Percentiles rank a stretch among this genome's conserved stretches.
Evolutionary conservation across 2,888 invertebrate species (phyloP).

Genomic region (Andrena haemorrhoa): DNA sequence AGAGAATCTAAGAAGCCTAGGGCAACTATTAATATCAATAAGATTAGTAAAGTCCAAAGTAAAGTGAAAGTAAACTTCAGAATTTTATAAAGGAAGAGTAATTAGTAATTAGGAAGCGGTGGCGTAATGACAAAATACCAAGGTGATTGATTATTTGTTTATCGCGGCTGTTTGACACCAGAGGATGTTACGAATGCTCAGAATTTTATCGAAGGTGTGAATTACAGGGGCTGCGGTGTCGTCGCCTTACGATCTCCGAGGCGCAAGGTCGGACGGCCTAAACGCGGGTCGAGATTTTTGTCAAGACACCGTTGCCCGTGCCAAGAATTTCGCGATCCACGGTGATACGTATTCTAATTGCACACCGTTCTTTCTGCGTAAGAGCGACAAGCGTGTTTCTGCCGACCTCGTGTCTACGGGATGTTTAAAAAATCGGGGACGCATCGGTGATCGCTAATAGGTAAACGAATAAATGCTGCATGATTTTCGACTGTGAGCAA

Average conservation of each 20-base stretch:
- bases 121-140: no score
- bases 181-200: constrained; percentile 41
- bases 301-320: constrained; percentile 54
- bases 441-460: no score
- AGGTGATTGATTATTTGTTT: not conserved
- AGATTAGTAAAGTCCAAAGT: no score
- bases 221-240: constrained; percentile 54
- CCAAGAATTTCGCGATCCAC: constrained; percentile 64
- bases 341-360: constrained; percentile 36
- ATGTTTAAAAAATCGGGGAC: no score
- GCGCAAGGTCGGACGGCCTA: constrained; percentile 64
- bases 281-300: constrained; percentile 63
- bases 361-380: constrained; percentile 17
- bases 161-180: not conserved
- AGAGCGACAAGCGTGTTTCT: not conserved
- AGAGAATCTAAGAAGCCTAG: no score
- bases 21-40: no score
- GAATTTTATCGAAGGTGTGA: constrained; percentile 67
- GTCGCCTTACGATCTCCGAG: constrained; percentile 54
- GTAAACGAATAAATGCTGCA: no score
- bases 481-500: no score
- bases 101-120: no score
- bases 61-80: no score
- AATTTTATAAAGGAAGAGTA: no score
- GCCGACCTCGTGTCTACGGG: not conserved